Base-by-base conservation (phyloP, 2,113 vertebrate species). In the Lophotis ruficrista region DNA sequence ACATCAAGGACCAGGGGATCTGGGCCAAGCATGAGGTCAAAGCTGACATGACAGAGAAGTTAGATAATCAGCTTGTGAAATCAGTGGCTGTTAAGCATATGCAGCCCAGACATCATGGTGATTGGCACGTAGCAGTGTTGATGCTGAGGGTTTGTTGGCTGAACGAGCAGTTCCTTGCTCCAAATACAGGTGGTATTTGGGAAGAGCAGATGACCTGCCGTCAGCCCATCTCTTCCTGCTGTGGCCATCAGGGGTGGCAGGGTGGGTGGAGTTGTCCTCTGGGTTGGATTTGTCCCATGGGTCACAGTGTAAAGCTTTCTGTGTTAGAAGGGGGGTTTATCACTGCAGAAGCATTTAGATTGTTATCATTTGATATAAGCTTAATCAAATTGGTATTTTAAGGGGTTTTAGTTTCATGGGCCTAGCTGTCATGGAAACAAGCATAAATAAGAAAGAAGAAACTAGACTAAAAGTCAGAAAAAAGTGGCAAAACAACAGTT, bases 51-150 rank as follows among this genome's bases (percentile, higher is more conserved):
- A 60, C 27, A 75, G 57, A 85, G 28, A 85, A 89, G 89, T 89
- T 82, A 91, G 70, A 66, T 79, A 93, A 94, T 87, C 77, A 94
- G 77, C 81, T 91, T 93, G 77, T 85, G 81, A 73, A 94, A 95
- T 85, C 81, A 90, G 89, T 57, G 66, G 28, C 90, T 85, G 25
- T 87, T 43, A 62, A 72, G 73, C 47, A 41, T 61, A 35, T 31
- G 78, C 43, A 89, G 70, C 81, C 53, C 73, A 85, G 65, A 16
- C 65, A 41, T 16, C 19, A 7, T 1, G 16, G 53, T 33, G 77
- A 87, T 21, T 38, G 89, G 28, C 66, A 50, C 0, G 2, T 31
- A 64, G 65, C 35, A 45, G 45, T 6, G 19, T 25, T 45, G 76
- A 61, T 66, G 37, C 41, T 16, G 8, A 41, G 50, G 56, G 53